Base-by-base conservation (phyloP, 1,140 invertebrate species). In the Aphis craccivora region DNA sequence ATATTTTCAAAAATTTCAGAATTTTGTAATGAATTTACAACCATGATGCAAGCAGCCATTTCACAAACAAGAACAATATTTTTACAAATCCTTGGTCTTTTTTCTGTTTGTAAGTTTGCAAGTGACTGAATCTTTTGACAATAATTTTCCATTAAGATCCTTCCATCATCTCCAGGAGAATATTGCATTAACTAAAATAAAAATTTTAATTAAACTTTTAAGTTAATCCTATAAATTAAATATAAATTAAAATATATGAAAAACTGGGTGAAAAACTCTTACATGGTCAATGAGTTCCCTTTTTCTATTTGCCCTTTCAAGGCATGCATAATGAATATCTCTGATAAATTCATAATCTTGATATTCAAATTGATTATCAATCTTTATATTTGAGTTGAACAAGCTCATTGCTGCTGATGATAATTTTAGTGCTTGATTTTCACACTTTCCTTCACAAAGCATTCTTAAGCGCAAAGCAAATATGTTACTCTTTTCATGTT, bases 281-380 rank as follows among this genome's bases (percentile, higher is more conserved):
- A 93, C 91, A 23, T 86, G 48, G 18, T 40, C 22, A 30, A 93
- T n/a, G 23, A 93, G 91, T 84, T 93, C 48, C 7, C 40, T 40
- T 25, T 18, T 92, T 18, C 43, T 86, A 84, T 86, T 55, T 30
- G 37, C 4, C 11, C 45, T 25, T 25, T 86, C 45, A 86, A 93
- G 91, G 23, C 81, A 93, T 43, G 81, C 91, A 84, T 45, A 93
- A 86, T 93, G 86, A 86, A 93, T 86, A 86, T 93, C 91, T 86
- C 91, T 84, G 14, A 93, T 93, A 40, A 84, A 53, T 53, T 40
- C 35, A n/a, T 40, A 51, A 93, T 93, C 91, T 0, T 37, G 7
- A 55, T 84, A 8, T 6, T 83, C 81, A 55, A 37, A 30, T 7
- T 53, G 8, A n/a, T 20, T 35, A 86, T 30, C 86, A 7, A 0